Base-by-base conservation (phyloP, 2,113 vertebrate genomes). In the Heterotis niloticus region DNA sequence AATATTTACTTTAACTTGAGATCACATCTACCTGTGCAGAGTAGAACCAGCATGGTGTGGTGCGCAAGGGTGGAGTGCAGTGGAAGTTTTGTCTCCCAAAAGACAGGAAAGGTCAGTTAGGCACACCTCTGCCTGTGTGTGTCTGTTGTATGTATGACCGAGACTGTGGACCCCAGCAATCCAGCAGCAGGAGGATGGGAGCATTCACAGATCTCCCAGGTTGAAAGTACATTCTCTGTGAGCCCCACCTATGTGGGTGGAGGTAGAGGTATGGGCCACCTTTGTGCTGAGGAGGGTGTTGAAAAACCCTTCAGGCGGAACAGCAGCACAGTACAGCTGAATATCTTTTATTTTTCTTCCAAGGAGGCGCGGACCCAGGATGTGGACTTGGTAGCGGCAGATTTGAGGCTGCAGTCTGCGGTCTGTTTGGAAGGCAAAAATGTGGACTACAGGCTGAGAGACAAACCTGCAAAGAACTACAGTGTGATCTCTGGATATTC, bases 341-440 rank as follows among this genome's bases (percentile, higher is more conserved):
- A 70, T 51, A 16, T 34, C 29, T 70, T 70, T 70, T 17, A 29
- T 70, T 70, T 44, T 44, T 44, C 34, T 44, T 44, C 34, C 34
- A 44, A 44, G 34, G 34, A 44, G 34, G 7, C 34, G 34, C 34
- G 7, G 34, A 44, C 7, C 34, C 2, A 7, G 34, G 34, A 44
- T 44, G 34, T 44, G 34, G 34, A 44, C 34, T 44, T 7, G 7
- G 72, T 67, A 52, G 84, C 79, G 64, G 26, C 71, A 83, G 80
- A 85, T 75, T 83, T 20, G 77, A 87, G 10, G 70, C 85, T 90
- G 34, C 87, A 87, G 26, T 44, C 34, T 44, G 34, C 34, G 7
- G 88, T 89, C 64, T 89, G 90, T 82, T 84, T 90, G 81, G 87
- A 92, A 83, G 90, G 91, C 71, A 91, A 88, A 0, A 86, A 88